Evolutionary conservation across 2,888 invertebrate genomes (phyloP).

Genomic region (Agriopis leucophaearia): DNA sequence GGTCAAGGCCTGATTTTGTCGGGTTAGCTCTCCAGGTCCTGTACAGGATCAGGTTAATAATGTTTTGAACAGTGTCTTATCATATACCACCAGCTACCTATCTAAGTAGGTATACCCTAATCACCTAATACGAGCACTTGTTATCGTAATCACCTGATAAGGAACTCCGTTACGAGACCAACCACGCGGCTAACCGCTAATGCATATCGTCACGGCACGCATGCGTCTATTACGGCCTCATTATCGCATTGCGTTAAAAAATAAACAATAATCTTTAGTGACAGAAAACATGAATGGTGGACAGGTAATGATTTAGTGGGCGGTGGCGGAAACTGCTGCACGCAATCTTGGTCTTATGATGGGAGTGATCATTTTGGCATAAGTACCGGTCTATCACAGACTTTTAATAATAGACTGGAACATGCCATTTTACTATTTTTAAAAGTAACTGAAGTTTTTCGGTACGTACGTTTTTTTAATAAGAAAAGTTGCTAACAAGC

Average conservation of each 20-base stretch:
- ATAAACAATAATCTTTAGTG: slow-evolving; percentile 27
- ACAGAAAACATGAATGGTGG: slow-evolving; percentile 12
- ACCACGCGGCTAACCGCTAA: slow-evolving; percentile 3
- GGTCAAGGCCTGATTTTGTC: no score
- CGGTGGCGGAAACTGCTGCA: slow-evolving; percentile 1
- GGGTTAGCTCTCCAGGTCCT: no score
- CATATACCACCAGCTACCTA: not conserved
- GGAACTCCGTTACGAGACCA: slow-evolving; percentile 11
- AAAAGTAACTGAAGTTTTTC: no score
- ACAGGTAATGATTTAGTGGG: slow-evolving; percentile 16
- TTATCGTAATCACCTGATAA: slow-evolving; percentile 25
- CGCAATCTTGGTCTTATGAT: not conserved
- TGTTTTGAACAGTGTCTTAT: no score
- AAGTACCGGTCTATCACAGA: not conserved
- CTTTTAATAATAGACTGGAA: not conserved
- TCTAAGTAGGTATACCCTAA: not conserved
- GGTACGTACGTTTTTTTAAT: no score
- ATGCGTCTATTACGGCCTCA: not conserved
- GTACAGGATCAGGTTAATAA: no score
- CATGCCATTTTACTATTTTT: not conserved
- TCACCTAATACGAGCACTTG: not conserved
- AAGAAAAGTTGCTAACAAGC: no score
- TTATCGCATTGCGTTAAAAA: slow-evolving; percentile 32
- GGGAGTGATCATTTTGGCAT: not conserved
- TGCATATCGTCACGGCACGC: slow-evolving; percentile 9